Percentiles rank a stretch among this genome's conserved stretches.
These are phyloP conservation scores for Diadema setosum DNA, from an alignment of 35 echinoderm and acorn worm genomes.

Conservation along the genomic window DNA sequence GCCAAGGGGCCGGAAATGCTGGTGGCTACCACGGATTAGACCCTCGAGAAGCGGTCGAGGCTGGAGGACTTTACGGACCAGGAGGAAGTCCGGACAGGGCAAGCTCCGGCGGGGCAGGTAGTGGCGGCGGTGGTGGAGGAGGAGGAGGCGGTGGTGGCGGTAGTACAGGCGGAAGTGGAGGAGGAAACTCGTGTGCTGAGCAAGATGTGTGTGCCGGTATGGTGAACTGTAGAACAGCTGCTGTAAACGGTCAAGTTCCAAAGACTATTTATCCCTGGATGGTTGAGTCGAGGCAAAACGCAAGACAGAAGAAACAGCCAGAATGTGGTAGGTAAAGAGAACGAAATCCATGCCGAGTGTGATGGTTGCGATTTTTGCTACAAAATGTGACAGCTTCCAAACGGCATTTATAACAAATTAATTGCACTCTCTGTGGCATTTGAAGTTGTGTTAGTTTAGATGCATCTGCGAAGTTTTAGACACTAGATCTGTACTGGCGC, in stretches of 20 bases:
- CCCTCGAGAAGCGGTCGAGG: not conserved
- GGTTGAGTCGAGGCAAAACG: conserved; percentile 12
- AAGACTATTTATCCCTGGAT: conserved; percentile 24
- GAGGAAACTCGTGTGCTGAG: not conserved
- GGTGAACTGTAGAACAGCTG: conserved; percentile 17
- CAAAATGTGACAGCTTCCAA: no score
- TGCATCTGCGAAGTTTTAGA: no score
- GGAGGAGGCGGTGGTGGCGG: not conserved
- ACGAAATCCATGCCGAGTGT: no score
- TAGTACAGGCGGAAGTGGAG: not conserved
- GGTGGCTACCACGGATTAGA: conserved; percentile 5
- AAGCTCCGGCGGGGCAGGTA: conserved; percentile 1
- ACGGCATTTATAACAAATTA: no score
- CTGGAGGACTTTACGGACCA: not conserved
- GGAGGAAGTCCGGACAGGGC: not conserved
- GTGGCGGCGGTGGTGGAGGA: not conserved
- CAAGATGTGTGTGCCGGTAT: conserved; percentile 2
- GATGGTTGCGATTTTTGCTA: no score
- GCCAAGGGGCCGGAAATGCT: not conserved
- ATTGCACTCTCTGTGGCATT: no score
- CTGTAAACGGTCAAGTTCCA: not conserved
- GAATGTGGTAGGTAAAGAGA: conserved; percentile 34
- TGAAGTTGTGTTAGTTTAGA: no score
- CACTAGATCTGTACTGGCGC: no score
- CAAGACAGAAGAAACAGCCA: conserved; percentile 10